phyloP scores from a whole-genome alignment of 2,888 invertebrate genomes.

The Neoascia interrupta region DNA sequence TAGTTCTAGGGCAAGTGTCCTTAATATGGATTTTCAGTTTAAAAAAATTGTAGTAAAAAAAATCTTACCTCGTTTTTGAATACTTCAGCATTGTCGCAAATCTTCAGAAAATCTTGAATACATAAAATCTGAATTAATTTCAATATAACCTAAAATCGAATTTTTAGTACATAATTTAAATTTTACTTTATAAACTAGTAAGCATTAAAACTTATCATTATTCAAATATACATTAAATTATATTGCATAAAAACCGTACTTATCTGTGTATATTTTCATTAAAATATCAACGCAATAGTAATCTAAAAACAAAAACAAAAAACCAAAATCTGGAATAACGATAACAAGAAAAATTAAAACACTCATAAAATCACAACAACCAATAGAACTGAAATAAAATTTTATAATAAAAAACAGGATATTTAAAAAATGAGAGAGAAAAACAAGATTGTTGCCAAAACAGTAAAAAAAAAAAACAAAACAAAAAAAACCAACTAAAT shows the following conservation, averaged over 20 bases:
- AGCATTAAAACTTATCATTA: constrained; percentile 17
- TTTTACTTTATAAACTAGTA: no score
- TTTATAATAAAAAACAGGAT: constrained; percentile 64
- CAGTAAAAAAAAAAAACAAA: constrained; percentile 71
- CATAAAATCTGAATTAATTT: no score
- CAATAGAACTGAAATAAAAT: constrained; percentile 69
- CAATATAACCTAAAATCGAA: no score
- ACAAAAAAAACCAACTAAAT: constrained; percentile 42
- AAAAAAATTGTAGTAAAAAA: constrained; percentile 70
- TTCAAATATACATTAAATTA: constrained; percentile 40
- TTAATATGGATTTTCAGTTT: no score
- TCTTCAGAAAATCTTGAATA: constrained; percentile 24
- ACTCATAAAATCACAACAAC: constrained; percentile 67
- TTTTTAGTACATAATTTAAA: no score
- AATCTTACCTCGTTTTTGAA: constrained; percentile 78
- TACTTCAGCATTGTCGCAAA: constrained; percentile 50
- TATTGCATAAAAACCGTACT: constrained; percentile 51
- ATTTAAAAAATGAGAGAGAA: constrained; percentile 75
- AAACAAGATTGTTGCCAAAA: constrained; percentile 79
- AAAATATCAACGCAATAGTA: constrained; percentile 60
- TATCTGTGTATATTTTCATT: constrained; percentile 61
- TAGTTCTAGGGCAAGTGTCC: no score
- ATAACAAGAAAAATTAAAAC: constrained; percentile 57
- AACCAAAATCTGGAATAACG: constrained; percentile 71
- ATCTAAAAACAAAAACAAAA: constrained; percentile 51